Percentiles rank a stretch among this genome's conserved stretches.
Conservation (phyloP, 2,888 invertebrate species). For the Agrochola circellaris region DNA sequence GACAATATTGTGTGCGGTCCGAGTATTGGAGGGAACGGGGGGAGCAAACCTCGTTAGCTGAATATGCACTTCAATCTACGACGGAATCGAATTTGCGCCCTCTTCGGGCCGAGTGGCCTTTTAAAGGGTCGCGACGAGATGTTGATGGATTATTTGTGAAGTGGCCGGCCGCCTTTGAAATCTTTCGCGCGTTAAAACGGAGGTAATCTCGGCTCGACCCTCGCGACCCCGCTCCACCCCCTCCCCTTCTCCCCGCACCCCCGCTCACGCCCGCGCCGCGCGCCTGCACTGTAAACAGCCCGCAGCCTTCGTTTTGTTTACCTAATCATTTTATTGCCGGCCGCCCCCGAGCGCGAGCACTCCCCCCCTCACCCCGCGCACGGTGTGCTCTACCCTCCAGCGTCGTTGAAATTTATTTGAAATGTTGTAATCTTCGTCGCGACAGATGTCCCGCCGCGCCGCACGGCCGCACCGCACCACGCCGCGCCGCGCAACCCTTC, state of each 20-base stretch:
- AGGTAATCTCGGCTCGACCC: constrained; percentile 85
- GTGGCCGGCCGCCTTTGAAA: constrained; percentile 89
- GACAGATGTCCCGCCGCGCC: constrained; percentile 76
- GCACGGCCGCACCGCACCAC: neutral
- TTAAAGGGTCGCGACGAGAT: constrained; percentile 81
- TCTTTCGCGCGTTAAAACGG: constrained; percentile 90
- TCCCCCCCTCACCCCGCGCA: constrained; percentile 55
- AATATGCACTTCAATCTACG: constrained; percentile 88
- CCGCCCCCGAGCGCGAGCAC: constrained; percentile 57
- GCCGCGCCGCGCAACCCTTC: constrained; percentile 72
- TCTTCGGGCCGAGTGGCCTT: constrained; percentile 76
- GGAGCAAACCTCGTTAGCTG: constrained; percentile 83
- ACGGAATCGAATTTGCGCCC: constrained; percentile 85
- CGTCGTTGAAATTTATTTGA: constrained; percentile 77
- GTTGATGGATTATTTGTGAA: constrained; percentile 90
- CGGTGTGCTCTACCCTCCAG: constrained; percentile 50
- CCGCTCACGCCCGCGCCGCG: constrained; percentile 53
- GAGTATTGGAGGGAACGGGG: constrained; percentile 34
- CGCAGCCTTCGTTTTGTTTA: constrained; percentile 86
- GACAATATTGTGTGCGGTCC: constrained; percentile 35
- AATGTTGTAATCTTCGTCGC: constrained; percentile 76
- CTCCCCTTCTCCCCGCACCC: constrained; percentile 43
- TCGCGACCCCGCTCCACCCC: constrained; percentile 59
- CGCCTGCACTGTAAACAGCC: constrained; percentile 75
- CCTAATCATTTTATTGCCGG: constrained; percentile 87